Conservation (phyloP, 2,888 invertebrate genomes). For the Andrena marginata region DNA sequence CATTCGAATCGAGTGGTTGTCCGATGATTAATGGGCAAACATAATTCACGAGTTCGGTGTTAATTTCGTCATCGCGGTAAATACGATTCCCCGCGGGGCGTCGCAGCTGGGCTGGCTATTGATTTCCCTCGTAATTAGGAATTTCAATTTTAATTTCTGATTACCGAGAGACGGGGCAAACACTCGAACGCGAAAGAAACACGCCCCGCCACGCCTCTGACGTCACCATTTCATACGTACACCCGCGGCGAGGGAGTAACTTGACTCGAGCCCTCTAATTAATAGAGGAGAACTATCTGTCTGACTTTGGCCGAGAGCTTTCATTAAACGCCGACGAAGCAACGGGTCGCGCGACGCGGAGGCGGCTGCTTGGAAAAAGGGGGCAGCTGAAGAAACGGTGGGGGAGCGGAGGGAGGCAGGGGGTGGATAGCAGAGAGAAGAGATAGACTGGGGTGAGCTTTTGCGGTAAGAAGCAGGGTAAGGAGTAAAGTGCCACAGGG, state of each 20-base stretch:
- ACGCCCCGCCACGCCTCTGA: background rate
- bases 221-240: background rate
- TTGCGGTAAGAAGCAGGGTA: slow-evolving; percentile 61
- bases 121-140: slow-evolving; percentile 49
- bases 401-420: background rate
- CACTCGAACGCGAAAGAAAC: background rate
- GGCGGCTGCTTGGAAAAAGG: slow-evolving; percentile 1
- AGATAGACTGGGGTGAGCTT: slow-evolving; percentile 45
- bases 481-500: slow-evolving; percentile 57
- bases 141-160: slow-evolving; percentile 55
- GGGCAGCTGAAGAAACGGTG: background rate
- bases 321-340: slow-evolving; percentile 56
- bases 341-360: slow-evolving; percentile 19
- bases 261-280: slow-evolving; percentile 45
- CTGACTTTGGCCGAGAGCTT: slow-evolving; percentile 42
- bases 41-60: slow-evolving; percentile 26
- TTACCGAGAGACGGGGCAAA: slow-evolving; percentile 23
- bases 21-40: slow-evolving; percentile 11
- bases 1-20: background rate
- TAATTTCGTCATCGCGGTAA: slow-evolving; percentile 32
- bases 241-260: slow-evolving; percentile 32
- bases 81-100: slow-evolving; percentile 18
- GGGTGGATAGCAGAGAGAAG: background rate
- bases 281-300: slow-evolving; percentile 58
- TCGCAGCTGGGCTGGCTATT: slow-evolving; percentile 21